phyloP scores from a whole-genome alignment of 2,797 vertebrate species.

The Cyprinella venusta region DNA sequence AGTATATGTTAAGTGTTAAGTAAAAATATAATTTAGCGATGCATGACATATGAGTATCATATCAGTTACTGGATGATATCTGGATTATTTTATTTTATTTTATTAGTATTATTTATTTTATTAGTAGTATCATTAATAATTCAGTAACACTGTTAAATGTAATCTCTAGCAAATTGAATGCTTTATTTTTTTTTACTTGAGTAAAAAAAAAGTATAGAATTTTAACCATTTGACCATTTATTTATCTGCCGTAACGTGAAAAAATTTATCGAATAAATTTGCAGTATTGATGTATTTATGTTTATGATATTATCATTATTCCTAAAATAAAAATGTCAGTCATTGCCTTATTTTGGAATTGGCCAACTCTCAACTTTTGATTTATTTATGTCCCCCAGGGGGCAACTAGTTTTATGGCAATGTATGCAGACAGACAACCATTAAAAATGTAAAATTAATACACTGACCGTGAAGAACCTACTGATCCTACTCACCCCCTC shows the following conservation, averaged over 20 bases:
- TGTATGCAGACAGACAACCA: not conserved
- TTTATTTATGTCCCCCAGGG: not conserved
- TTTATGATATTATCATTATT: not conserved
- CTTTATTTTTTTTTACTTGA: not conserved
- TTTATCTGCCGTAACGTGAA: not conserved
- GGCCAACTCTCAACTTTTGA: too few relatives aligned
- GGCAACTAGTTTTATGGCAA: not conserved
- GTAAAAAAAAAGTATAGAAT: not conserved
- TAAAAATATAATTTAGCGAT: not conserved
- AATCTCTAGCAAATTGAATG: not conserved
- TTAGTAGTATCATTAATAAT: not conserved
- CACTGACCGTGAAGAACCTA: not conserved
- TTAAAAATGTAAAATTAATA: not conserved
- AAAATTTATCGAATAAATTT: not conserved
- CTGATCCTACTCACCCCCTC: too few relatives aligned
- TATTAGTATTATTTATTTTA: not conserved
- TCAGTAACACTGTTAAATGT: not conserved
- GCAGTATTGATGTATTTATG: too few relatives aligned
- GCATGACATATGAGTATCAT: not conserved
- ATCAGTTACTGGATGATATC: not conserved
- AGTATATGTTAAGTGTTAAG: not conserved
- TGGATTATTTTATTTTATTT: not conserved
- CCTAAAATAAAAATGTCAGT: not conserved
- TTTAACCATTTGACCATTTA: not conserved
- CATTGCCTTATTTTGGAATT: not conserved